Evolutionary conservation across 2,797 vertebrate genomes (phyloP).

Genomic region (Aldrovandia affinis): DNA sequence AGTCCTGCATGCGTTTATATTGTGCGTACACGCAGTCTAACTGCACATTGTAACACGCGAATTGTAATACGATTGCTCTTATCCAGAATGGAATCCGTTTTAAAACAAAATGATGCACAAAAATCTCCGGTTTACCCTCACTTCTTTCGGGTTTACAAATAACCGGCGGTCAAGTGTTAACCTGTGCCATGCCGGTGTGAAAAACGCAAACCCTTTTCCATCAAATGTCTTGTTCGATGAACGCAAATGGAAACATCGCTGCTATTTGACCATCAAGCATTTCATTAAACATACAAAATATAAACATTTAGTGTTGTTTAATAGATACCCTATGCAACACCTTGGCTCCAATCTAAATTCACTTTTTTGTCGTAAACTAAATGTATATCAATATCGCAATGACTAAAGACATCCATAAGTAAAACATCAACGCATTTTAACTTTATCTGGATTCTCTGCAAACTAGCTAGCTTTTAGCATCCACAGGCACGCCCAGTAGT

Average conservation of each 20-base stretch:
- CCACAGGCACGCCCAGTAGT: constrained; percentile 12
- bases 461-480: constrained; percentile 14
- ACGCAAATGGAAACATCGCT: neutral
- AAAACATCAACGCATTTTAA: neutral
- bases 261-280: neutral
- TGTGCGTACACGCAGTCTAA: neutral
- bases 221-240: neutral
- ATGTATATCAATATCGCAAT: neutral
- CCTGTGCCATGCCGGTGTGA: neutral
- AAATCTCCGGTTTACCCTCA: neutral
- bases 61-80: neutral
- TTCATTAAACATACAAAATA: neutral
- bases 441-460: neutral
- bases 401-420: neutral
- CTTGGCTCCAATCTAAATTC: neutral
- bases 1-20: constrained; percentile 59
- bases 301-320: neutral
- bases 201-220: neutral
- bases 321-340: neutral
- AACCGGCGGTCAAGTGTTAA: neutral
- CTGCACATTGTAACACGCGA: neutral
- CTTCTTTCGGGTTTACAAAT: neutral
- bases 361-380: neutral
- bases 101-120: neutral
- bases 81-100: neutral